Base-by-base conservation (phyloP, 2,888 invertebrate species). In the Apomyelois bistriatella region DNA sequence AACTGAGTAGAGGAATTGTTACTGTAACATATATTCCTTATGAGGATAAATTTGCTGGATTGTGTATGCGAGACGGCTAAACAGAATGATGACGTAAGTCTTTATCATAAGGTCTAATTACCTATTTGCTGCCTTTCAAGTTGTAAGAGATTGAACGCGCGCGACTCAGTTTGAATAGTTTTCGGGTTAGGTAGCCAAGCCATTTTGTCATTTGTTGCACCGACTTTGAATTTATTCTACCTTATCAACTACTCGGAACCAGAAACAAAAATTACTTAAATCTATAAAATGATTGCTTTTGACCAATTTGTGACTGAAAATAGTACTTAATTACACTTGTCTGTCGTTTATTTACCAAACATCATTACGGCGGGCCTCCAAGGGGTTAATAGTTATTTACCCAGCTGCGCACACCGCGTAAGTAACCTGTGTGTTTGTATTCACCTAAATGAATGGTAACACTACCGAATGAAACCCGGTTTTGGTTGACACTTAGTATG, bases 371-470 rank as follows among this genome's bases (percentile, higher is more conserved):
- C 67, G 79, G 82, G 80, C 77, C 79, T 71, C 81, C 72, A 70
- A 63, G 62, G 74, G 80, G 80, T 76, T 72, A 71, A 60, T 65
- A 62, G 79, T 76, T 82, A 73, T 84, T 82, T 61, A 65, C 70
- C 76, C 85, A 85, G 83, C 77, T 85, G 83, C 59, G 41, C 22
- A 55, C 28, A 43, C 61, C 61, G 65, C 72, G 72, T 70, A 74
- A 71, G 66, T 65, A 58, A 70, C 57, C 61, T 61, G 55, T 74
- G 65, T 79, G 66, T 79, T 76, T 82, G 68, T 66, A 74, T 70
- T 69, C 65, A 74, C 74, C 76, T 64, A 78, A 82, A 81, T 79
- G 77, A 78, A 73, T 71, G 66, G 57, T 41, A 10, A 17, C 50
- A 35, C 9, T 37, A 38, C 28, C 47, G 32, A 41, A 70, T 73